Conservation (phyloP, 2,797 vertebrate species). For the Choloepus didactylus region DNA sequence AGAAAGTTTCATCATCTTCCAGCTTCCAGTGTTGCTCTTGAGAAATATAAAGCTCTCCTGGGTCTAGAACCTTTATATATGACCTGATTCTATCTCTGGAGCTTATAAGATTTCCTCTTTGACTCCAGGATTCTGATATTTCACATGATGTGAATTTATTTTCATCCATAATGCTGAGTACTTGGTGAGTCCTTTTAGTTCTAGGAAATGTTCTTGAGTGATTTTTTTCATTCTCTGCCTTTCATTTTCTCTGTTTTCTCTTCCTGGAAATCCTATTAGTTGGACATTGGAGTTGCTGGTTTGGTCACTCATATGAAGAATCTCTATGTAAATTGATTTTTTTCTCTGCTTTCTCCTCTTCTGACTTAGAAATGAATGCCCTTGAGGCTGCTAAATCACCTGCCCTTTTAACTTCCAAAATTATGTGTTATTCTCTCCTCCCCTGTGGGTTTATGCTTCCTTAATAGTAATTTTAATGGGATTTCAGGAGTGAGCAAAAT, state of each 20-base stretch:
- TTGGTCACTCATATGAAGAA: background rate
- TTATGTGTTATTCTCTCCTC: background rate
- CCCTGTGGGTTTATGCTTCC: background rate
- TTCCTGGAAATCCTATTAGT: background rate
- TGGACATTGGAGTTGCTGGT: background rate
- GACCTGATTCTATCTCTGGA: background rate
- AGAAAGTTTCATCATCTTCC: background rate
- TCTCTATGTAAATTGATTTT: background rate
- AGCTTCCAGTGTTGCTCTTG: background rate
- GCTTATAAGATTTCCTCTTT: background rate
- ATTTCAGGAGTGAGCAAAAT: slow-evolving; percentile 23
- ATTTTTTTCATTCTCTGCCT: background rate
- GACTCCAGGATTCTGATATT: background rate
- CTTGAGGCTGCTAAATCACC: background rate
- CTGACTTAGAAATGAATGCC: background rate
- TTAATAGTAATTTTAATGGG: background rate
- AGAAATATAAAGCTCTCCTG: background rate
- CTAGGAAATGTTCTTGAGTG: slow-evolving; percentile 10
- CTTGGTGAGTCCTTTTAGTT: background rate
- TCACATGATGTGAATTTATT: background rate
- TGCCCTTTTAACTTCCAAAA: background rate
- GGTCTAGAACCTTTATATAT: background rate
- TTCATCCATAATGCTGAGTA: background rate
- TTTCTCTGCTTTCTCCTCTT: background rate
- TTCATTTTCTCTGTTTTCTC: slow-evolving; percentile 7